Conservation (phyloP, 2,888 invertebrate genomes). For the Ferrisia virgata region DNA sequence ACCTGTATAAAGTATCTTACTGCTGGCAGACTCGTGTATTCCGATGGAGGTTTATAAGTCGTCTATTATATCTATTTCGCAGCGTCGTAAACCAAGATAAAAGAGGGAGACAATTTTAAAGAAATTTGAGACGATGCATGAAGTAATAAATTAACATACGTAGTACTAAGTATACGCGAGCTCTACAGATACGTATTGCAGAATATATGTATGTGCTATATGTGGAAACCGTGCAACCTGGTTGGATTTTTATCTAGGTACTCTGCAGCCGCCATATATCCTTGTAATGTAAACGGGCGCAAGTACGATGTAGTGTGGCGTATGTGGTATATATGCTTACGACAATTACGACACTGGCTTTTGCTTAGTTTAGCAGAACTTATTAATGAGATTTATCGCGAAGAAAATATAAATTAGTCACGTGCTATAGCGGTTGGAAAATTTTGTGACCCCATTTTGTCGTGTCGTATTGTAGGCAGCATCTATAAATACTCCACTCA, state of each 20-base stretch:
- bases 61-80: background rate
- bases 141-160: conserved; percentile 19
- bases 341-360: background rate
- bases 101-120: background rate
- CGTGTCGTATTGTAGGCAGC: background rate
- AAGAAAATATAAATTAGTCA: conserved; percentile 12
- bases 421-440: background rate
- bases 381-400: conserved; percentile 23
- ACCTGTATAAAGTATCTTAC: too few relatives aligned
- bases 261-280: background rate
- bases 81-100: background rate
- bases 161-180: background rate
- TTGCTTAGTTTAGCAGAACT: background rate
- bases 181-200: background rate
- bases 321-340: background rate
- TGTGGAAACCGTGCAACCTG: background rate
- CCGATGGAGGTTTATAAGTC: too few relatives aligned
- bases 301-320: background rate
- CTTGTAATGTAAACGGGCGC: background rate
- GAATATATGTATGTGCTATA: too few relatives aligned
- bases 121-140: conserved; percentile 23
- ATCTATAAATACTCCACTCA: background rate
- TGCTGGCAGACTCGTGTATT: too few relatives aligned
- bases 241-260: background rate
- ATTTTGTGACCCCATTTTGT: background rate